phyloP scores from a whole-genome alignment of 1,140 invertebrate species.

The Bombus polaris region DNA sequence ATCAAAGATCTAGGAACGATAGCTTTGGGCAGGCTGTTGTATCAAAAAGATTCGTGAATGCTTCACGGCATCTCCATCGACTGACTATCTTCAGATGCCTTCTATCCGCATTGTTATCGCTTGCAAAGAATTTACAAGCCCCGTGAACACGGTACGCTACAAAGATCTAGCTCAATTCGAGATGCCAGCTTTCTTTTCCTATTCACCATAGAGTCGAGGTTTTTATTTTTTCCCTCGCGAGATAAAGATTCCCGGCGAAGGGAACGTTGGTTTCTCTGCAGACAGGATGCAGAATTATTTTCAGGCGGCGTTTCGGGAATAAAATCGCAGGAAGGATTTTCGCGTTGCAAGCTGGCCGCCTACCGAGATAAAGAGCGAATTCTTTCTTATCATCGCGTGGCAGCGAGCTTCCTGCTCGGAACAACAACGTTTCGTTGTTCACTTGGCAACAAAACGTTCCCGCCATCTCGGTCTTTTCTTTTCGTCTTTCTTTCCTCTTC shows the following conservation, averaged over 20 bases:
- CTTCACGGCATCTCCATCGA: neutral
- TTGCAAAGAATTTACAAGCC: neutral
- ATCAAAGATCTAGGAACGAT: neutral
- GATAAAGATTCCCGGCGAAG: neutral
- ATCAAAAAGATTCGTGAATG: neutral
- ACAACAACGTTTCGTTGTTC: conserved; percentile 60
- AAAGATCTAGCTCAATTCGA: neutral
- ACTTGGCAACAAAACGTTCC: conserved; percentile 47
- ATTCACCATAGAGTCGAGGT: neutral
- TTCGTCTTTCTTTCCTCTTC: neutral
- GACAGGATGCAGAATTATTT: conserved; percentile 38
- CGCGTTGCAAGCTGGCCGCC: neutral
- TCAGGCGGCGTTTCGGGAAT: conserved; percentile 24
- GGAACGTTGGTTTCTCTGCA: neutral
- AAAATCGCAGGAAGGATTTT: conserved; percentile 32
- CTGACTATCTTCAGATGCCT: neutral
- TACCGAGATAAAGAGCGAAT: conserved; percentile 55
- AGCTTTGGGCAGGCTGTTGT: neutral
- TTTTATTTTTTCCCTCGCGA: neutral
- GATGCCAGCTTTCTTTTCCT: neutral
- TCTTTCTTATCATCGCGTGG: conserved; percentile 64
- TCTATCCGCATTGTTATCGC: neutral
- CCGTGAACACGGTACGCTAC: neutral
- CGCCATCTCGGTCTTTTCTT: neutral
- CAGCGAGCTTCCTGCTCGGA: conserved; percentile 44